Percentiles rank a stretch among this genome's conserved stretches.
Evolutionary conservation across 1,140 invertebrate species (phyloP).

Genomic region (Panagrolaimus sp.): DNA sequence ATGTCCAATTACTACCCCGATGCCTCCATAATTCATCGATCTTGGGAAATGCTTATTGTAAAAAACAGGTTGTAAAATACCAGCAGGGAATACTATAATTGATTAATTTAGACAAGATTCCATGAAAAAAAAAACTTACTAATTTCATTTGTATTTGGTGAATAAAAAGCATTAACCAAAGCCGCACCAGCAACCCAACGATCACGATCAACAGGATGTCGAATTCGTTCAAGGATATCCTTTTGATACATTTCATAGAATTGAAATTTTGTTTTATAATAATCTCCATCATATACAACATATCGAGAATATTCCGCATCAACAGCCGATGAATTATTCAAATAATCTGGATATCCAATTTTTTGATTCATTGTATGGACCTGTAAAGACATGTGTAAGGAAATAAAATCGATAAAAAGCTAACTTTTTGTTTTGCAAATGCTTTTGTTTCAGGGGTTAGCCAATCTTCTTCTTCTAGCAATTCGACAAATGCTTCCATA

Average conservation of each 20-base stretch:
- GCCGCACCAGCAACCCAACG: slow-evolving; percentile 84
- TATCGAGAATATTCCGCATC: slow-evolving; percentile 58
- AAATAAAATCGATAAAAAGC: not conserved
- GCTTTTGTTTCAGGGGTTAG: slow-evolving; percentile 79
- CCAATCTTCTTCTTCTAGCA: slow-evolving; percentile 78
- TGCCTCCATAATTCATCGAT: slow-evolving; percentile 66
- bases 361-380: slow-evolving; percentile 61
- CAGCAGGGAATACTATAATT: slow-evolving; percentile 74
- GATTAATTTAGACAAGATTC: no score
- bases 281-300: slow-evolving; percentile 47
- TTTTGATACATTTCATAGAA: slow-evolving; percentile 56
- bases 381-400: slow-evolving; percentile 44
- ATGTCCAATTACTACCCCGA: slow-evolving; percentile 66
- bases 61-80: slow-evolving; percentile 79
- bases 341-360: slow-evolving; percentile 62
- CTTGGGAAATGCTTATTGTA: slow-evolving; percentile 62
- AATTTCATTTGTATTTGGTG: slow-evolving; percentile 90
- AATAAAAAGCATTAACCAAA: slow-evolving; percentile 96
- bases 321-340: slow-evolving; percentile 59
- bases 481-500: slow-evolving; percentile 77
- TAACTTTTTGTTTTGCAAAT: slow-evolving; percentile 69
- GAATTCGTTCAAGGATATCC: slow-evolving; percentile 56
- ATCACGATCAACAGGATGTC: slow-evolving; percentile 52
- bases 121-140: slow-evolving; percentile 65
- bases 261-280: slow-evolving; percentile 56